These are phyloP conservation scores for Enteromius radiatus DNA, from an alignment of 2,797 vertebrate species.

Conservation along the genomic window DNA sequence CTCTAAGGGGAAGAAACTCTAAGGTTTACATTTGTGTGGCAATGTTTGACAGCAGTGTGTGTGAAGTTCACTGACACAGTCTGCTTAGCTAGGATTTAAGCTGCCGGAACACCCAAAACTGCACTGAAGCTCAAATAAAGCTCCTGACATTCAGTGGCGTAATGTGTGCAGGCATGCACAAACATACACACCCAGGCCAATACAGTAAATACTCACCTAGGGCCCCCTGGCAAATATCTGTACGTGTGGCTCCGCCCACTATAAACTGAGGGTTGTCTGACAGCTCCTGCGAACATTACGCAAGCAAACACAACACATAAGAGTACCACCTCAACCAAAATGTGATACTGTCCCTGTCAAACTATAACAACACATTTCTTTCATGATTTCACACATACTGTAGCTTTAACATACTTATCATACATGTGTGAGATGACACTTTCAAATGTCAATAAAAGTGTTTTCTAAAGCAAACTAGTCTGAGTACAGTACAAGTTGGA, in stretches of 20 bases:
- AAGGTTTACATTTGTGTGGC: neutral
- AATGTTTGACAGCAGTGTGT: neutral
- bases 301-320: neutral
- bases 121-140: neutral
- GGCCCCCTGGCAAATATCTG: constrained; percentile 88
- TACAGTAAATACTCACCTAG: constrained; percentile 80
- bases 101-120: neutral
- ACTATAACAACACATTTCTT: neutral
- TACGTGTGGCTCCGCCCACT: constrained; percentile 82
- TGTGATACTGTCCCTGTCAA: neutral
- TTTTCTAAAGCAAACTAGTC: neutral
- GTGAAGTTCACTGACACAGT: neutral
- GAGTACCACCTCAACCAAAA: neutral
- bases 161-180: constrained; percentile 7
- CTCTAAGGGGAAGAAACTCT: neutral
- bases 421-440: neutral
- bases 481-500: neutral
- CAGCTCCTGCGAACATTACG: constrained; percentile 78
- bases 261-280: constrained; percentile 83
- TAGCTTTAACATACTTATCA: neutral
- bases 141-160: neutral
- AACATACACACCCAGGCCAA: constrained; percentile 11
- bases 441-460: neutral
- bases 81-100: neutral
- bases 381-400: neutral